Conservation (phyloP, 2,797 vertebrate species). For the Centroberyx gerrardi region DNA sequence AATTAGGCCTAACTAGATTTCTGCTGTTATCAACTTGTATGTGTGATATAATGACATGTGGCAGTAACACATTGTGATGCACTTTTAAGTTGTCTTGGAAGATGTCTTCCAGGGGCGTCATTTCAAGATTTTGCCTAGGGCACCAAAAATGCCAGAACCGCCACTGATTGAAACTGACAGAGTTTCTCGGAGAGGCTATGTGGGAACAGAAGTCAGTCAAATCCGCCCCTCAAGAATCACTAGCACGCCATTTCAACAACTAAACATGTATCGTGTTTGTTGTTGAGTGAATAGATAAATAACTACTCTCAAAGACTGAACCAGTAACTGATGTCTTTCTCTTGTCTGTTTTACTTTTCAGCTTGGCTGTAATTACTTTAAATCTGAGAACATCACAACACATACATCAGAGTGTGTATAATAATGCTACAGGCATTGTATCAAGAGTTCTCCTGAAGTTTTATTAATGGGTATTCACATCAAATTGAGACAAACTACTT, state of each 20-base stretch:
- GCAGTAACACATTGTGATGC: not conserved
- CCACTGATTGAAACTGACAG: conserved; percentile 14
- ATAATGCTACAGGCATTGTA: too few species aligned
- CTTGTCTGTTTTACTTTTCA: too few species aligned
- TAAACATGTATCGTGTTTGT: conserved; percentile 27
- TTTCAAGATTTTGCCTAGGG: not conserved
- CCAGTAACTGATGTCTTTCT: not conserved
- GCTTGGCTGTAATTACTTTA: too few species aligned
- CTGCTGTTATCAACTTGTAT: not conserved
- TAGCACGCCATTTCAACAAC: conserved; percentile 26
- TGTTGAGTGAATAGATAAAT: conserved; percentile 32
- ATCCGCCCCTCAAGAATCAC: conserved; percentile 33
- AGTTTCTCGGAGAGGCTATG: conserved; percentile 20
- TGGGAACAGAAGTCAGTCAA: conserved; percentile 21
- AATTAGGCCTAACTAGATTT: not conserved
- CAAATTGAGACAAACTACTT: too few species aligned
- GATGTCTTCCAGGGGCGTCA: not conserved
- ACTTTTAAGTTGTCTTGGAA: not conserved
- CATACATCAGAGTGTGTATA: too few species aligned
- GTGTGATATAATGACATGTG: not conserved
- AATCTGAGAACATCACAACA: too few species aligned
- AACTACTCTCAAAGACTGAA: conserved; percentile 33
- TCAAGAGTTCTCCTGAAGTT: too few species aligned
- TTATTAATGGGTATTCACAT: too few species aligned
- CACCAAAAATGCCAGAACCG: not conserved